Base-by-base conservation (phyloP, 2,113 vertebrate species). In the Lamprologus ornatipinnis region DNA sequence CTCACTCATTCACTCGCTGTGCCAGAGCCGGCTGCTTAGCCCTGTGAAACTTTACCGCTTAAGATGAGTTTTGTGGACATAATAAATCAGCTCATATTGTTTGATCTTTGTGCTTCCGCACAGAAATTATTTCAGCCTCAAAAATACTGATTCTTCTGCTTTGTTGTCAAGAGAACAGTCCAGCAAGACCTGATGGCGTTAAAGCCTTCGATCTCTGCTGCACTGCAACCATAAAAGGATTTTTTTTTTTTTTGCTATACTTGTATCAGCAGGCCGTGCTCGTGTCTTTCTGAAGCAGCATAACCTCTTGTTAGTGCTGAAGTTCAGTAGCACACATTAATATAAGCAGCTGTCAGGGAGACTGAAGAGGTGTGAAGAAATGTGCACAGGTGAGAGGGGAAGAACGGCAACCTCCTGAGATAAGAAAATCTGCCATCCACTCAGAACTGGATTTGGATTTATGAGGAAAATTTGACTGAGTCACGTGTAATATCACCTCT, bases 81-180 rank as follows among this genome's bases (percentile, higher is more conserved):
- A 83, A 83, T 79, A 11, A 19, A 79, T 80, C 55, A 6, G 7
- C 5, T 86, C n/a, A 31, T 58, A 49, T 65, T 81, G 35, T 82
- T 81, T 81, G 3, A 45, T 11, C 7, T 45, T 82, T 89, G 35
- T 51, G 55, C 6, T 73, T 45, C 15, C 5, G 51, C 53, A 31
- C 45, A 35, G 80, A 19, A 86, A 79, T 79, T 7, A 40, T 85
- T 80, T 57, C 49, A 60, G 3, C 31, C 55, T 60, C 28, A 75
- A 28, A 84, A 79, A 80, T 45, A 37, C 17, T 9, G 37, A 84
- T 73, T 78, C 47, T 33, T 15, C 37, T 54, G 75, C 79, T 83
- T 28, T 84, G 85, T 89, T 83, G 89, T 87, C 84, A 87, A 55
- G 58, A 85, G 88, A 86, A 92, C 79, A 40, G 57, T 45, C 37